A percentile compares a stretch with the other conserved stretches of the same genome.
phyloP scores from a whole-genome alignment of 2,113 vertebrate species.

The Cinclus mexicanus region DNA sequence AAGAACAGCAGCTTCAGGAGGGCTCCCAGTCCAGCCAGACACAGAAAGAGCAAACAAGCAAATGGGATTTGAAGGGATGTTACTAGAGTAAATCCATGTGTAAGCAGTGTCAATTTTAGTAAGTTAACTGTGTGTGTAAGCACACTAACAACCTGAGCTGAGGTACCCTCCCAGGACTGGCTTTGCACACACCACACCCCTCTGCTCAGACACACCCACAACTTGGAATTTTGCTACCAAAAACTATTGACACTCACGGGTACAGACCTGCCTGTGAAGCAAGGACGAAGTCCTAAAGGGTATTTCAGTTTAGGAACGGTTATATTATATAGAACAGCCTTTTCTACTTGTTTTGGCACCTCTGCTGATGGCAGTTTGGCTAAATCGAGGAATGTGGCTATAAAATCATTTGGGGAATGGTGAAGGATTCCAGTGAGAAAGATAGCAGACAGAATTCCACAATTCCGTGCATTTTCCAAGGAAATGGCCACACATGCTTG shows the following conservation, averaged over 20 bases:
- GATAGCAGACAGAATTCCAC: not conserved
- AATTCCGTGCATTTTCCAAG: not conserved
- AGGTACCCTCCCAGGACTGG: not conserved
- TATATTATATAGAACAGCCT: not conserved
- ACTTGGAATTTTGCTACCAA: not conserved
- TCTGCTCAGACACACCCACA: rapidly evolving
- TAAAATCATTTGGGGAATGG: not conserved
- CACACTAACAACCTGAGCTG: not conserved
- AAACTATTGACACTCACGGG: rapidly evolving
- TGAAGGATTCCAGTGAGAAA: not conserved
- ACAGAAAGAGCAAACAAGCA: rapidly evolving
- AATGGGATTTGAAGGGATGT: not conserved
- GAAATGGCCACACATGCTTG: not conserved
- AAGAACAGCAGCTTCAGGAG: not conserved
- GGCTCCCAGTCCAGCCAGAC: not conserved
- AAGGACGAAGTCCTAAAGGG: not conserved
- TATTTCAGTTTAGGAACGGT: not conserved
- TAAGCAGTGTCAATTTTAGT: not conserved
- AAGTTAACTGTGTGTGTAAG: rapidly evolving
- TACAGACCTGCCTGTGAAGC: not conserved
- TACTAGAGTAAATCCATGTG: not conserved
- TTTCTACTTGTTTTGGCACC: not conserved
- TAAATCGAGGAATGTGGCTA: rapidly evolving
- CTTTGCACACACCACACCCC: not conserved
- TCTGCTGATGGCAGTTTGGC: not conserved